Evolutionary conservation across 2,797 vertebrate species (phyloP).

Genomic region (Sarcophilus harrisii): DNA sequence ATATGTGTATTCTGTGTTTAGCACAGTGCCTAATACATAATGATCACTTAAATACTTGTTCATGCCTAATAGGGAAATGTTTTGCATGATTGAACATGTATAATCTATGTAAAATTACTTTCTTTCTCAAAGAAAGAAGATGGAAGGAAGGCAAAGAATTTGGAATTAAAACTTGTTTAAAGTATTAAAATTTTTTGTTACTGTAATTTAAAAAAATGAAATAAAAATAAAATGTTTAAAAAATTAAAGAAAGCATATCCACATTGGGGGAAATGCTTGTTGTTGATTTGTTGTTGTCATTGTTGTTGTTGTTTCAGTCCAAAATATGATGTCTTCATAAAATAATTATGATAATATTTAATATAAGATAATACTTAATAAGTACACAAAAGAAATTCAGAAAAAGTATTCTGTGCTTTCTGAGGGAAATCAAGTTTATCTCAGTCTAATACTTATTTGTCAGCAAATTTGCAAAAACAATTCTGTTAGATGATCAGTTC

Average conservation of each 20-base stretch:
- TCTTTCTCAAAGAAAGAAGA: neutral
- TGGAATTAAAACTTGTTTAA: neutral
- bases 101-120: neutral
- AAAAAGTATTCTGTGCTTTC: neutral
- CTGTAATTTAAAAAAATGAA: neutral
- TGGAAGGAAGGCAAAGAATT: neutral
- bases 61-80: neutral
- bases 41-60: neutral
- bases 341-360: neutral
- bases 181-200: neutral
- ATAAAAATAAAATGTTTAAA: neutral
- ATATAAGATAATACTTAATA: neutral
- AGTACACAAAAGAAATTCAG: neutral
- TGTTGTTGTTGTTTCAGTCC: neutral
- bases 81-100: neutral
- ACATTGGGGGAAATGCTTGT: neutral
- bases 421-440: neutral
- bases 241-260: neutral
- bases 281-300: neutral
- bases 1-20: neutral
- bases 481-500: neutral
- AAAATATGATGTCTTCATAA: neutral
- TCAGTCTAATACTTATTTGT: neutral
- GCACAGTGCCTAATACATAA: neutral
- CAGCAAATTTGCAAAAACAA: neutral